A percentile compares a stretch with the other conserved stretches of the same genome.
Conservation (phyloP, 2,888 invertebrate species). For the Tetranychus truncatus region DNA sequence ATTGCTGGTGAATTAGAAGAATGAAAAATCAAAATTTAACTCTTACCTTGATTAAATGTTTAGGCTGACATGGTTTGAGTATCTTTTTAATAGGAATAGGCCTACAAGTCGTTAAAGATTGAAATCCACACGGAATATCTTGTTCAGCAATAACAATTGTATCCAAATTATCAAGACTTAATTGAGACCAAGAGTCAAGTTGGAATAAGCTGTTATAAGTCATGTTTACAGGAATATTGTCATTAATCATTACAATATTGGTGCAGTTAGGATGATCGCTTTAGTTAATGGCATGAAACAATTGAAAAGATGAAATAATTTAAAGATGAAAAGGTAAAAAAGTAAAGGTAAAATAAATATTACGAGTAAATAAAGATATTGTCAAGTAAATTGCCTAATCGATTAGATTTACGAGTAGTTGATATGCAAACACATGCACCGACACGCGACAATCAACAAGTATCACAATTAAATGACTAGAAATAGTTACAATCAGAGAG, state of each 20-base stretch:
- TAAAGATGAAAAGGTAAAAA: too few relatives aligned
- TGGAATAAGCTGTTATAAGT: not conserved
- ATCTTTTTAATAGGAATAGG: slow-evolving; percentile 13
- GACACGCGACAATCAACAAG: not conserved
- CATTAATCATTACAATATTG: not conserved
- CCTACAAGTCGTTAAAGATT: slow-evolving; percentile 4
- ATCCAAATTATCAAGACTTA: not conserved
- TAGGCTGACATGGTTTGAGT: slow-evolving; percentile 2
- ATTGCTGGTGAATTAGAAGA: not conserved
- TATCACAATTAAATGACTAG: not conserved
- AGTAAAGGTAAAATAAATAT: too few relatives aligned
- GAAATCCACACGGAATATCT: slow-evolving; percentile 1
- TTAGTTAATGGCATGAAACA: not conserved
- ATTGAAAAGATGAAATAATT: not conserved
- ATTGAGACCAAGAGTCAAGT: not conserved
- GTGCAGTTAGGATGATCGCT: too few relatives aligned
- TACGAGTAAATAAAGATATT: too few relatives aligned
- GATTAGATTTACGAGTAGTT: not conserved
- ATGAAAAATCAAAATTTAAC: not conserved
- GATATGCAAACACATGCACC: not conserved
- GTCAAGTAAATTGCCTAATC: not conserved
- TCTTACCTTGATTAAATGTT: slow-evolving; percentile 9
- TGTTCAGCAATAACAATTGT: slow-evolving; percentile 11
- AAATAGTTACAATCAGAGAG: not conserved
- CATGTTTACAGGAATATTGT: not conserved